Conservation (phyloP, 1,140 invertebrate species). For the Acyrthosiphon pisum region DNA sequence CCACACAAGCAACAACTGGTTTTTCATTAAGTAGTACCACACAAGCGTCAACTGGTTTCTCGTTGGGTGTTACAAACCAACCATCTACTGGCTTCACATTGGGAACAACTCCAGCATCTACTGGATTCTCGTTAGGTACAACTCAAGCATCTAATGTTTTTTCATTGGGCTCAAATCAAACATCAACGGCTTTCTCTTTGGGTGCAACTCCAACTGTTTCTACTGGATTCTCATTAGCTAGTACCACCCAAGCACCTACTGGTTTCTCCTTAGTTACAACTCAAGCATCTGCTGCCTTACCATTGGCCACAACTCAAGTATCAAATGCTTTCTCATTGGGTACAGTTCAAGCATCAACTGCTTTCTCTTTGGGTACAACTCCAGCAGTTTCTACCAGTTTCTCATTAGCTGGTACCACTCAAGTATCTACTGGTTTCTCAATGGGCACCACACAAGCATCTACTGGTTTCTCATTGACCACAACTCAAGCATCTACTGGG, state of each 20-base stretch:
- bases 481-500: slow-evolving; percentile 30
- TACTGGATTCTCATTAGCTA: slow-evolving; percentile 31
- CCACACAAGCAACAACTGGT: background rate
- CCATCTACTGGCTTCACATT: slow-evolving; percentile 25
- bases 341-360: slow-evolving; percentile 9
- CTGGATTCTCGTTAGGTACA: background rate
- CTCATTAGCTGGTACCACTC: slow-evolving; percentile 29
- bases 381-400: slow-evolving; percentile 34
- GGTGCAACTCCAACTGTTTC: background rate
- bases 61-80: slow-evolving; percentile 18
- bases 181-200: slow-evolving; percentile 36
- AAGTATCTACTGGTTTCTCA: slow-evolving; percentile 39
- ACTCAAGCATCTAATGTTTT: slow-evolving; percentile 31
- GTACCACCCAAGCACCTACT: slow-evolving; percentile 23
- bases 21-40: slow-evolving; percentile 21
- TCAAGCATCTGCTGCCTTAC: slow-evolving; percentile 30
- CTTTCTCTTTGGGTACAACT: slow-evolving; percentile 16
- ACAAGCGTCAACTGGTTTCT: slow-evolving; percentile 28
- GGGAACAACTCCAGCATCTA: slow-evolving; percentile 1
- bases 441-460: slow-evolving; percentile 31
- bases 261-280: slow-evolving; percentile 32
- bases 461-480: slow-evolving; percentile 25
- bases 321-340: slow-evolving; percentile 38
- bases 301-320: background rate
- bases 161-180: slow-evolving; percentile 15